Conservation (phyloP, 2,113 vertebrate species). For the Telmatochromis brachygnathus region DNA sequence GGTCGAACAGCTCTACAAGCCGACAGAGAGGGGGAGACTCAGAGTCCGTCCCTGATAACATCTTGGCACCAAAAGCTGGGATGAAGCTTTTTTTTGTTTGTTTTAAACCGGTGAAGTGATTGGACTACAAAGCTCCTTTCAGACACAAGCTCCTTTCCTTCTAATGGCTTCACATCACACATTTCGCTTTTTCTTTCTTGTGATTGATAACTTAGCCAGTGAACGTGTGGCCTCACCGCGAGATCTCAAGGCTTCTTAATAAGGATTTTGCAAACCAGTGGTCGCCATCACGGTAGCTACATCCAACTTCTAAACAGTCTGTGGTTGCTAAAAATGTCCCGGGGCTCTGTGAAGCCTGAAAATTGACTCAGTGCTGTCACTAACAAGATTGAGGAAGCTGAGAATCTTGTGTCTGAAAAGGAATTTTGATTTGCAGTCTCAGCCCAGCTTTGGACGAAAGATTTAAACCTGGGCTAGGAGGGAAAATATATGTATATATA, state of each 20-base stretch:
- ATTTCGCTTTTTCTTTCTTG: background rate
- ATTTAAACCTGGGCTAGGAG: background rate
- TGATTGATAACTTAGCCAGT: background rate
- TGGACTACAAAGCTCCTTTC: background rate
- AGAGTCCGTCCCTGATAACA: background rate
- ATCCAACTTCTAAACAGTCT: background rate
- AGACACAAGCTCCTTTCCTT: background rate
- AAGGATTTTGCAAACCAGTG: background rate
- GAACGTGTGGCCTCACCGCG: background rate
- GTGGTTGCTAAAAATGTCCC: background rate
- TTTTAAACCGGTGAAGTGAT: background rate
- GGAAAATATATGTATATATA: background rate
- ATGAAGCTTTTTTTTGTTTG: background rate
- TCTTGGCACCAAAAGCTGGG: constrained; percentile 17
- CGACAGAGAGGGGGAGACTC: background rate
- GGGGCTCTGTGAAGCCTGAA: background rate
- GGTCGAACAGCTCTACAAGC: constrained; percentile 10
- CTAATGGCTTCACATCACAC: background rate
- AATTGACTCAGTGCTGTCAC: background rate
- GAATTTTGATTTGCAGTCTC: background rate
- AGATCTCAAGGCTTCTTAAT: background rate
- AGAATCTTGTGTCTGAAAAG: background rate
- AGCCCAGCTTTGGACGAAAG: background rate
- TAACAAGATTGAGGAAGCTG: background rate
- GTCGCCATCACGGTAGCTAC: background rate